Conservation (phyloP, 2,888 invertebrate species). For the Drosophila borealis region DNA sequence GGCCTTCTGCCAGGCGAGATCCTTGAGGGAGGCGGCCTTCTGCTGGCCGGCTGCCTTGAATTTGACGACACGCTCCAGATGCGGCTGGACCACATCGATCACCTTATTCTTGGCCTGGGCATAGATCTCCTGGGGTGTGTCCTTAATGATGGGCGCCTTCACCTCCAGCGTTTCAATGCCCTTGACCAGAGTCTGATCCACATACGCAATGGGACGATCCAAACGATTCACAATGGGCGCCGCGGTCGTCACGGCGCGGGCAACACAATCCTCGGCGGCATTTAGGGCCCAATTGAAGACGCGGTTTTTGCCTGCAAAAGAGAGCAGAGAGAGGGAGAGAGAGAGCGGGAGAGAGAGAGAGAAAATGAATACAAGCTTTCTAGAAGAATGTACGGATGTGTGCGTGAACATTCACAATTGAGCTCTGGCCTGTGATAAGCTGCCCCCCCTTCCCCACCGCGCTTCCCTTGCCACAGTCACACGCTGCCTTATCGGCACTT, state of each 20-base stretch:
- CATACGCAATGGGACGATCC: constrained; percentile 86
- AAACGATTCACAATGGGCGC: constrained; percentile 87
- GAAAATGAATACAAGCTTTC: neutral
- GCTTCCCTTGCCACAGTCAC: neutral
- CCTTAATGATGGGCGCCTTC: constrained; percentile 88
- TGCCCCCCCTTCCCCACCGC: neutral
- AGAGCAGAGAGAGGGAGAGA: neutral
- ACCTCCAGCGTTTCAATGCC: constrained; percentile 89
- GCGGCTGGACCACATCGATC: constrained; percentile 87
- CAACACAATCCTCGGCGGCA: constrained; percentile 88
- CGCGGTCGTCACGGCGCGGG: constrained; percentile 87
- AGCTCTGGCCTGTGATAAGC: constrained; percentile 40
- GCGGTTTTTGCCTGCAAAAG: constrained; percentile 86
- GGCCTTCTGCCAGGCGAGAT: constrained; percentile 90
- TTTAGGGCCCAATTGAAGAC: constrained; percentile 89
- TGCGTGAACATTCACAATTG: constrained; percentile 10
- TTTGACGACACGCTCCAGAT: constrained; percentile 84
- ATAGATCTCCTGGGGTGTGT: constrained; percentile 87
- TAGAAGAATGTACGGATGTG: neutral
- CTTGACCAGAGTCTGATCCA: constrained; percentile 89
- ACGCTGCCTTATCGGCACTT: constrained; percentile 27
- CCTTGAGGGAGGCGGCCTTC: constrained; percentile 88
- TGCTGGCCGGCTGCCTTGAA: constrained; percentile 85
- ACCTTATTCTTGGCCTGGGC: constrained; percentile 87
- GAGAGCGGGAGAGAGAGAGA: constrained; percentile 4